phyloP scores from a whole-genome alignment of 2,113 vertebrate genomes.

The Zosterops hypoxanthus region DNA sequence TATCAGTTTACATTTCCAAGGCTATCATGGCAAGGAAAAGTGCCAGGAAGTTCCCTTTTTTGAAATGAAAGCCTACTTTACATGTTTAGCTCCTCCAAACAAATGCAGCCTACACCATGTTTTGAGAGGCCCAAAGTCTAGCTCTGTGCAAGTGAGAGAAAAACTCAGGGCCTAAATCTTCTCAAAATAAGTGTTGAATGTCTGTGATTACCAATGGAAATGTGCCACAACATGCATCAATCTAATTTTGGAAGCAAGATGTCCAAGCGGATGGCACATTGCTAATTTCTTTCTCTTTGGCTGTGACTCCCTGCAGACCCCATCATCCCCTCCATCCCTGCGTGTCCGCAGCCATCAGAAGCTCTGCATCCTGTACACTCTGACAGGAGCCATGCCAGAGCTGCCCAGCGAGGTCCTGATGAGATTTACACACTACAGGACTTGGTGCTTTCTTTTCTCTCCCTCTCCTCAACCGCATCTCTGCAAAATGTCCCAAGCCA shows the following conservation, averaged over 20 bases:
- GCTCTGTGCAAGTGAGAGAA: slow-evolving; percentile 27
- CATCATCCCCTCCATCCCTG: not conserved
- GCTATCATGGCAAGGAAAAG: slow-evolving; percentile 36
- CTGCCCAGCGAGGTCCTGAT: not conserved
- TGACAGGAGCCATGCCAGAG: slow-evolving; percentile 43
- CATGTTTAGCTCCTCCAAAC: not conserved
- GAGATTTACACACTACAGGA: not conserved
- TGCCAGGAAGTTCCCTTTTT: slow-evolving; percentile 30
- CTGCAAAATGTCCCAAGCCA: not conserved
- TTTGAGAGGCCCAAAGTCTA: slow-evolving; percentile 7
- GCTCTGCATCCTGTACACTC: not conserved
- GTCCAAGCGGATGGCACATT: slow-evolving; percentile 44
- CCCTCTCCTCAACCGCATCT: not conserved
- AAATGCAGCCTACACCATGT: not conserved
- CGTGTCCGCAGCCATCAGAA: not conserved
- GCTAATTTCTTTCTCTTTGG: not conserved
- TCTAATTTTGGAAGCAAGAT: slow-evolving; percentile 67
- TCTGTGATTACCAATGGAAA: slow-evolving; percentile 63
- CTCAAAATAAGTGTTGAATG: slow-evolving; percentile 29
- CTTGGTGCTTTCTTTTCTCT: not conserved
- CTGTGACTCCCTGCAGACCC: not conserved
- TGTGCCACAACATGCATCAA: slow-evolving; percentile 45
- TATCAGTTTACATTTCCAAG: slow-evolving; percentile 47
- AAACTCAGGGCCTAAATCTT: slow-evolving; percentile 33
- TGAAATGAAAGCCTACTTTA: not conserved